A percentile compares a stretch with the other conserved stretches of the same genome.
Evolutionary conservation across 2,797 vertebrate genomes (phyloP).

Genomic region (Pangasius djambal): DNA sequence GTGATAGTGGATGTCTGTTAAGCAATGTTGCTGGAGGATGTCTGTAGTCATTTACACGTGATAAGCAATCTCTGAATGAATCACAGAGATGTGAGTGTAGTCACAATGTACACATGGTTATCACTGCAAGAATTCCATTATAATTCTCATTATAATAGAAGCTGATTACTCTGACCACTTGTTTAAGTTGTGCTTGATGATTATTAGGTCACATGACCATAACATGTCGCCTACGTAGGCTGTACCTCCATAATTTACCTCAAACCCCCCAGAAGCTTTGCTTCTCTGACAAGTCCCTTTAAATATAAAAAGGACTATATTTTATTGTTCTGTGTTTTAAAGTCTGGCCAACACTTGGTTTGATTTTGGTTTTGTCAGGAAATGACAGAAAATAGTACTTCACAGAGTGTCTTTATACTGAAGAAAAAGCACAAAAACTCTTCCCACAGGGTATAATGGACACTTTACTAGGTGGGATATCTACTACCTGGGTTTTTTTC

Average conservation of each 20-base stretch:
- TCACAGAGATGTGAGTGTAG: neutral
- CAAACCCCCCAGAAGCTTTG: neutral
- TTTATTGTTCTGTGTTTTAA: constrained; percentile 3
- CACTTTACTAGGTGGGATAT: neutral
- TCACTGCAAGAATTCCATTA: neutral
- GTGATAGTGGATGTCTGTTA: neutral
- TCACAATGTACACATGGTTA: neutral
- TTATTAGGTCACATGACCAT: neutral
- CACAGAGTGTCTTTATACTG: neutral
- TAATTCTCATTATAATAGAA: neutral
- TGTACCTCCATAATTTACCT: neutral
- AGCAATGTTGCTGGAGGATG: neutral
- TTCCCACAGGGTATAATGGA: constrained; percentile 1
- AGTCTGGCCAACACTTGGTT: neutral
- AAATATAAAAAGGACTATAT: neutral
- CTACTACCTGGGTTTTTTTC: neutral
- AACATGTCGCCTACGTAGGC: neutral
- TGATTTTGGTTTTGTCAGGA: neutral
- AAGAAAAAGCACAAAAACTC: neutral
- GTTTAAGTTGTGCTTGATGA: neutral
- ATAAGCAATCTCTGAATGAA: neutral
- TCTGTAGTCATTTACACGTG: neutral
- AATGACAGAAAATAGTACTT: neutral
- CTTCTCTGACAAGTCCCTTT: neutral
- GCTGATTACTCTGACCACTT: neutral